Percentiles rank a stretch among this genome's conserved stretches.
phyloP scores from a whole-genome alignment of 2,888 invertebrate genomes.

The Apamea anceps region DNA sequence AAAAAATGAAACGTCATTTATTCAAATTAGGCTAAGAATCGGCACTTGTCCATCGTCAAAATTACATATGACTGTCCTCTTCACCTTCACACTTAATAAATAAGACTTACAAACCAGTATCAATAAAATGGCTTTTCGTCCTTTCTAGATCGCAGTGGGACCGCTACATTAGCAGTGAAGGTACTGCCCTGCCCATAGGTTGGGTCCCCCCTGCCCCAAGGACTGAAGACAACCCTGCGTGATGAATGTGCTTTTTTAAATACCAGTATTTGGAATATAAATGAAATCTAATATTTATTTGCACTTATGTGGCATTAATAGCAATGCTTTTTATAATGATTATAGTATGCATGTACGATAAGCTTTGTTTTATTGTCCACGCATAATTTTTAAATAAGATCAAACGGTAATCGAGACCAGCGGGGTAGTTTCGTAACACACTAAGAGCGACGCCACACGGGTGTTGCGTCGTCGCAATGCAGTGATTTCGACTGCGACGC shows the following conservation, averaged over 20 bases:
- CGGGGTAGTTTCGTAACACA: neutral
- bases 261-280: conserved; percentile 42
- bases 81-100: too few species aligned
- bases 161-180: conserved; percentile 82
- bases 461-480: too few species aligned
- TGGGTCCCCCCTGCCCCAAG: conserved; percentile 91
- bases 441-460: too few species aligned
- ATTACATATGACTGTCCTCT: neutral
- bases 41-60: too few species aligned
- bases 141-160: conserved; percentile 89
- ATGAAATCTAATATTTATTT: conserved; percentile 57
- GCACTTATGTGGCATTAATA: conserved; percentile 60
- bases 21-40: too few species aligned
- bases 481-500: too few species aligned
- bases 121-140: conserved; percentile 16
- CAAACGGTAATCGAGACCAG: too few species aligned
- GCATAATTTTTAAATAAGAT: neutral
- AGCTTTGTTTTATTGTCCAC: neutral
- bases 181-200: conserved; percentile 92
- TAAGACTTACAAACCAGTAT: neutral
- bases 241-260: conserved; percentile 19
- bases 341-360: conserved; percentile 33
- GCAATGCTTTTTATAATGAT: conserved; percentile 57
- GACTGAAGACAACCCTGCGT: conserved; percentile 29
- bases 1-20: neutral